Base-by-base conservation (phyloP, 2,113 vertebrate species). In the Paraplagusia blochii region DNA sequence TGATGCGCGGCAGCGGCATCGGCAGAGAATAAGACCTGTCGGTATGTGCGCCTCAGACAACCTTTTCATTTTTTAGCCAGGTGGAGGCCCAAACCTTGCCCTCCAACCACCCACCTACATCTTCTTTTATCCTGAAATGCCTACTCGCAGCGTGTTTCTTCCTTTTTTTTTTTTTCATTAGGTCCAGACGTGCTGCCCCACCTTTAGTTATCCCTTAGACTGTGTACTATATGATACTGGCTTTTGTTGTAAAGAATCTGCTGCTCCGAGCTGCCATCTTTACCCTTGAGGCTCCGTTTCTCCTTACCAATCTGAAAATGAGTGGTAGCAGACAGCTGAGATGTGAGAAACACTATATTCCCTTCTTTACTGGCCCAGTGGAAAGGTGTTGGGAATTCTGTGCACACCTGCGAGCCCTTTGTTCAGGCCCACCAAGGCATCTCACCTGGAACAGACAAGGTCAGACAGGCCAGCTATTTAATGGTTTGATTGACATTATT, bases 371-470 rank as follows among this genome's bases (percentile, higher is more conserved):
- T 76, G 40, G 64, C 72, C 54, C 46, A 44, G 63, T 74, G 87
- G 86, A 83, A 82, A 83, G 78, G 78, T 85, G 83, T 83, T 81
- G 68, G 34, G 72, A 29, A 85, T 85, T 88, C 83, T 50, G 75
- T 83, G 87, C 85, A 87, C 87, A 89, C 89, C 87, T 90, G 86
- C 55, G 44, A 49, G 69, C 53, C 79, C 69, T 87, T 90, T 88
- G 86, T 89, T 75, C 51, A 29, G 47, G 36, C 54, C 63, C 5
- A 53, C 66, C 66, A 74, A 87, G 77, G 70, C 66, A 66, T 85
- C 88, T 87, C 84, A 85, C 73, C 76, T 71, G 73, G 67, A 72
- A 82, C 79, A 86, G 79, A 71, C 70, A 58, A 73, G 76, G 73
- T 85, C 69, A 76, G 75, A 79, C 67, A 16, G 63, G 63, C 60